Evolutionary conservation across 1,140 invertebrate species (phyloP).

Genomic region (Anastatus disparis): DNA sequence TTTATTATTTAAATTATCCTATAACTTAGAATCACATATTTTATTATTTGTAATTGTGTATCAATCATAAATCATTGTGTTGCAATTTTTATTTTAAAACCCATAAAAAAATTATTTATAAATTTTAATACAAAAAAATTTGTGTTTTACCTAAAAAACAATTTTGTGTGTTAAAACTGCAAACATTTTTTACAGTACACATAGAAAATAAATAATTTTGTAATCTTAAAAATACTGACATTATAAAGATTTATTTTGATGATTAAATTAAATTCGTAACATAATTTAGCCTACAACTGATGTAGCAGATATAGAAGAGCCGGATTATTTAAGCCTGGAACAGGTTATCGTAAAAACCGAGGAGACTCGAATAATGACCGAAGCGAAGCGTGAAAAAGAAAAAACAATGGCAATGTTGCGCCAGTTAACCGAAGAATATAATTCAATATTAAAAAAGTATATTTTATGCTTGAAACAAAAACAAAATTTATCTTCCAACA

Average conservation of each 20-base stretch:
- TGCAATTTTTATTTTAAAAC: not conserved
- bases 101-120: not conserved
- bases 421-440: conserved; percentile 56
- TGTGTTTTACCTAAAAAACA: too few species aligned
- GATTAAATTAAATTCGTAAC: too few species aligned
- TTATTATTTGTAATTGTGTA: too few species aligned
- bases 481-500: not conserved
- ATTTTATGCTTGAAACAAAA: conserved; percentile 9
- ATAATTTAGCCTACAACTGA: not conserved
- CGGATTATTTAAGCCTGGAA: conserved; percentile 72
- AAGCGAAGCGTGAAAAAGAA: conserved; percentile 71
- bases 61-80: too few species aligned
- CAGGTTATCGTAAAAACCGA: conserved; percentile 71
- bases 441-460: conserved; percentile 52
- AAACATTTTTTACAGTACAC: not conserved
- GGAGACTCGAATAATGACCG: conserved; percentile 67
- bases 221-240: too few species aligned
- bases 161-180: not conserved
- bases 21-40: too few species aligned
- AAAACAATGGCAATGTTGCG: conserved; percentile 50
- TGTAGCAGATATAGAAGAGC: conserved; percentile 70
- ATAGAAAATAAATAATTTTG: too few species aligned
- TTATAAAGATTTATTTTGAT: too few species aligned
- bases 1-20: too few species aligned
- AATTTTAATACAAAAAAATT: too few species aligned